Conservation (phyloP, 2,113 vertebrate species). For the Rhea americana region DNA sequence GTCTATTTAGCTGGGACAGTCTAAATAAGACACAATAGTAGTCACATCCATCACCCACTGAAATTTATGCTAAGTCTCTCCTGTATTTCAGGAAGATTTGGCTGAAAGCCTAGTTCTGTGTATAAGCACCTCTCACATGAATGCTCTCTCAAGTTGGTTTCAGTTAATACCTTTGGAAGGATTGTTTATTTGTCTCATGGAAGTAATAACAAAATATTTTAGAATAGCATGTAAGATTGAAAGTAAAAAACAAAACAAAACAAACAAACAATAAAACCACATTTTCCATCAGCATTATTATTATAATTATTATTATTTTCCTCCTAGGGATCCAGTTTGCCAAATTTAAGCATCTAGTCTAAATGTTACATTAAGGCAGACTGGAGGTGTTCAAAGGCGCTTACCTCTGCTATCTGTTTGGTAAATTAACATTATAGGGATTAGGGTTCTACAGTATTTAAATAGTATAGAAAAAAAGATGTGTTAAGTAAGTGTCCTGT, state of each 20-base stretch:
- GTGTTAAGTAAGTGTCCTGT: not conserved
- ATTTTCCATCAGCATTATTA: not conserved
- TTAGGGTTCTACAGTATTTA: not conserved
- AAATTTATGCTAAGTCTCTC: not conserved
- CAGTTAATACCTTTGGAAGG: not conserved
- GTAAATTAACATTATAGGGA: not conserved
- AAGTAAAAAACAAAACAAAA: not conserved
- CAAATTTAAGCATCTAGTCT: not conserved
- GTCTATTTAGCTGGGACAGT: not conserved
- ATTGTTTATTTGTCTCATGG: not conserved
- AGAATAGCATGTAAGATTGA: not conserved
- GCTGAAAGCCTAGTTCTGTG: not conserved
- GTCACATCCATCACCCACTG: not conserved
- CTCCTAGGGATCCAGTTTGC: not conserved
- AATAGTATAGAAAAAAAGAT: not conserved
- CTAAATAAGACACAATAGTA: not conserved
- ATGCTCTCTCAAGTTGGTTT: not conserved
- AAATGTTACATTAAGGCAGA: not conserved
- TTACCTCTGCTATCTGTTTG: not conserved
- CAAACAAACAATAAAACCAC: not conserved
- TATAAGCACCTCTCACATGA: not conserved
- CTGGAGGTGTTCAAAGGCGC: not conserved
- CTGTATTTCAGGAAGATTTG: not conserved
- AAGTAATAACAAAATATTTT: not conserved
- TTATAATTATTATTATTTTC: not conserved